These are phyloP conservation scores for Cheilosia variabilis DNA, from an alignment of 2,888 invertebrate genomes.

Conservation along the genomic window DNA sequence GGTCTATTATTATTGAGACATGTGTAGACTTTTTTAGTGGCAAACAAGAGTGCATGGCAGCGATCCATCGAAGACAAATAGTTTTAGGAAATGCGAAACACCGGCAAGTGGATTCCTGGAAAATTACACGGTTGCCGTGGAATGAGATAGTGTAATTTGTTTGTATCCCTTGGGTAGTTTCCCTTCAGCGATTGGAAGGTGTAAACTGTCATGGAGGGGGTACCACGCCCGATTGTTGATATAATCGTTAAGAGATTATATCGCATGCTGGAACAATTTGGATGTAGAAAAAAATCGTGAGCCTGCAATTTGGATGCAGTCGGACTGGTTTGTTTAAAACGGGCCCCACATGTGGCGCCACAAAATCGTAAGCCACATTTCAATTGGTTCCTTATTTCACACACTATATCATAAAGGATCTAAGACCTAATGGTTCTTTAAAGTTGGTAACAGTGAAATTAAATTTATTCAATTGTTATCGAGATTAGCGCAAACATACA, in stretches of 20 bases:
- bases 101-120: conserved; percentile 11
- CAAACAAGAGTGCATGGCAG: background rate
- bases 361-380: background rate
- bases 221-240: background rate
- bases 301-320: too few relatives aligned
- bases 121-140: conserved; percentile 9
- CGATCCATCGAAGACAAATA: conserved; percentile 35
- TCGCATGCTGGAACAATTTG: too few relatives aligned
- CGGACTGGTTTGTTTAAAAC: too few relatives aligned
- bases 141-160: conserved; percentile 13
- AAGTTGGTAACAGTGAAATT: too few relatives aligned
- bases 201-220: conserved; percentile 9
- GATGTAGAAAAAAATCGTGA: too few relatives aligned
- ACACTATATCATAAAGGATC: too few relatives aligned
- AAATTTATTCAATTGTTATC: too few relatives aligned
- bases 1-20: conserved; percentile 54
- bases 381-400: too few relatives aligned
- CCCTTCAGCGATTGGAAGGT: conserved; percentile 1
- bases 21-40: conserved; percentile 17
- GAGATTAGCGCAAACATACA: too few relatives aligned
- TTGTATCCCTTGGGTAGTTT: conserved; percentile 3
- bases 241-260: background rate
- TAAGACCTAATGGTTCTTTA: too few relatives aligned
- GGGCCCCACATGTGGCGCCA: background rate
- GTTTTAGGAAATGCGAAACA: conserved; percentile 36